Percentiles rank a stretch among this genome's conserved stretches.
Conservation (phyloP, 2,797 vertebrate species). For the Xenentodon cancila region DNA sequence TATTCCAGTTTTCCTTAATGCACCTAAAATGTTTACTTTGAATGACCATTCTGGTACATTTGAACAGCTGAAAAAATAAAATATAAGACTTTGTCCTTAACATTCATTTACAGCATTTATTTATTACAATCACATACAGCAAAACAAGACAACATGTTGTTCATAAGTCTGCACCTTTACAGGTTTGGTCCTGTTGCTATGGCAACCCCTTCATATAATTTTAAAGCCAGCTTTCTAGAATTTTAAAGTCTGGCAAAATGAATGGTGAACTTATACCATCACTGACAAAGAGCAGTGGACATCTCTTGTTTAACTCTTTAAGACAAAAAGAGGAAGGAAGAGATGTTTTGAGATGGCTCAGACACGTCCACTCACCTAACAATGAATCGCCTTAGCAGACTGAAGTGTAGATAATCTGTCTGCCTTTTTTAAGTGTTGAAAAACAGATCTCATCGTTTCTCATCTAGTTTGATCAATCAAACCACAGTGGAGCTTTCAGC, state of each 20-base stretch:
- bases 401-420: constrained; percentile 17
- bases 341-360: not conserved
- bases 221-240: constrained; percentile 11
- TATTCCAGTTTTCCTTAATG: no score
- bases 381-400: constrained; percentile 23
- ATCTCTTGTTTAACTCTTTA: not conserved
- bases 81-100: no score
- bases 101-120: not conserved
- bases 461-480: constrained; percentile 19
- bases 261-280: not conserved
- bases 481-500: not conserved
- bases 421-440: not conserved
- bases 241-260: not conserved
- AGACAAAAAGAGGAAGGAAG: not conserved
- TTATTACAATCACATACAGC: not conserved
- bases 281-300: not conserved
- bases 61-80: no score
- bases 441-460: constrained; percentile 22
- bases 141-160: not conserved
- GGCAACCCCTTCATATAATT: constrained; percentile 16
- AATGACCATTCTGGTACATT: no score
- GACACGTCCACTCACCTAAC: constrained; percentile 8
- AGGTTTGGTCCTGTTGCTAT: constrained; percentile 15
- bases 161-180: not conserved
- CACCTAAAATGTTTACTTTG: no score